Conservation (phyloP, 2,113 vertebrate species). For the Alces alces region DNA sequence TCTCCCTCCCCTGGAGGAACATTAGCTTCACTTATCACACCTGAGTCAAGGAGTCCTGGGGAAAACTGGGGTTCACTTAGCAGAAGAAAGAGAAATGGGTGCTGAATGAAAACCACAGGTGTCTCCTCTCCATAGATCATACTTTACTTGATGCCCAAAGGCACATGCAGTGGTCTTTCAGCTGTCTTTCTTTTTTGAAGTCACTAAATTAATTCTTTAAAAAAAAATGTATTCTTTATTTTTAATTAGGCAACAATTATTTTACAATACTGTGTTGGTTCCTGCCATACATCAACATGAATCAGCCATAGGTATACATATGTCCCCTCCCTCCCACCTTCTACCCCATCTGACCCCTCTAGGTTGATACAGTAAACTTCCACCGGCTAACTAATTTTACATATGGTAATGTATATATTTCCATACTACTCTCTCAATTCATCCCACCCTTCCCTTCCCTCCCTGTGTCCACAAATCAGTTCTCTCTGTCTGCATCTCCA, state of each 20-base stretch:
- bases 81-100: background rate
- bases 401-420: background rate
- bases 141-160: background rate
- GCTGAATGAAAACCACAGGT: background rate
- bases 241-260: background rate
- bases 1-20: too few relatives aligned
- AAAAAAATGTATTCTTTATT: background rate
- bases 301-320: background rate
- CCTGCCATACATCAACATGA: background rate
- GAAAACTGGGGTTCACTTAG: background rate
- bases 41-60: background rate
- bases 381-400: background rate
- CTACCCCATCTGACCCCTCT: background rate
- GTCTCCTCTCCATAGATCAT: background rate
- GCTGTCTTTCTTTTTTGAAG: background rate
- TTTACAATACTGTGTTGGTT: background rate
- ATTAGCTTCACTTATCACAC: rapidly evolving
- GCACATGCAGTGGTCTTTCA: background rate
- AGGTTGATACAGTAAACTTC: background rate
- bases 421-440: background rate
- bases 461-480: background rate
- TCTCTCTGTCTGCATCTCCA: background rate
- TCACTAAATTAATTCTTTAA: background rate
- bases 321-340: background rate
- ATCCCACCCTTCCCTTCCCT: background rate